These are phyloP conservation scores for Mareca strepera DNA, from an alignment of 2,797 vertebrate species.

Conservation along the genomic window DNA sequence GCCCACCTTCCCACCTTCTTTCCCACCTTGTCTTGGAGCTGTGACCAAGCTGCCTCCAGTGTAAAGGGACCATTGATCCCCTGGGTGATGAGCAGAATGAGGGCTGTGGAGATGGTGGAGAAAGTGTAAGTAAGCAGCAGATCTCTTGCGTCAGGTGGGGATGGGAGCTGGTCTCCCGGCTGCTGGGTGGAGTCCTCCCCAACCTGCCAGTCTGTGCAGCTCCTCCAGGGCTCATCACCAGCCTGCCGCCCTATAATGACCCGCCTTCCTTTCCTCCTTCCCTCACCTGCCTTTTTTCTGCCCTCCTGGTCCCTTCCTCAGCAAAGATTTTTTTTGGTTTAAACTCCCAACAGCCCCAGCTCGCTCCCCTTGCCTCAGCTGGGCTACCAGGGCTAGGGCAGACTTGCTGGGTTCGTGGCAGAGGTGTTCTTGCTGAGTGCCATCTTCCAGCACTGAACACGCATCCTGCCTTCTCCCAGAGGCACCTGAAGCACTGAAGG, in stretches of 20 bases:
- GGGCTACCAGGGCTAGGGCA: not conserved
- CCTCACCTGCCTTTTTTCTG: not conserved
- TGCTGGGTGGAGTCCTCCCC: not conserved
- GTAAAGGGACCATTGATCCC: slow-evolving; percentile 46
- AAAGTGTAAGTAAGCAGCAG: not conserved
- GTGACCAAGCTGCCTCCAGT: slow-evolving; percentile 36
- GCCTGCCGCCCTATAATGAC: slow-evolving; percentile 14
- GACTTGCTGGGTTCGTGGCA: not conserved
- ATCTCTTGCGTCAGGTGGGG: not conserved
- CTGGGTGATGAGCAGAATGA: slow-evolving; percentile 58
- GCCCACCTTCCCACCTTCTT: slow-evolving; percentile 41
- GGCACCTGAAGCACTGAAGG: not conserved
- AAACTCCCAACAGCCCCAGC: not conserved
- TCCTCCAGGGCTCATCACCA: slow-evolving; percentile 51
- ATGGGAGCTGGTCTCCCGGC: slow-evolving; percentile 66
- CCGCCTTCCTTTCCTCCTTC: slow-evolving; percentile 28
- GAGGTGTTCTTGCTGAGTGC: not conserved
- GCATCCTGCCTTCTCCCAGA: not conserved
- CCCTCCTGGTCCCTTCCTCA: not conserved
- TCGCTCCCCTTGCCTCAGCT: not conserved
- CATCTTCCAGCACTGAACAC: not conserved
- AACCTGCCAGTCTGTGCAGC: slow-evolving; percentile 29
- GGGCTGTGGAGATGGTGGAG: slow-evolving; percentile 57
- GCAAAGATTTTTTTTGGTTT: not conserved
- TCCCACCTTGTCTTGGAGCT: slow-evolving; percentile 49